Evolutionary conservation across 2,113 vertebrate species (phyloP), one percentile per base, ranked within the genome.

Genomic region (Neolamprologus fasciatus): DNA sequence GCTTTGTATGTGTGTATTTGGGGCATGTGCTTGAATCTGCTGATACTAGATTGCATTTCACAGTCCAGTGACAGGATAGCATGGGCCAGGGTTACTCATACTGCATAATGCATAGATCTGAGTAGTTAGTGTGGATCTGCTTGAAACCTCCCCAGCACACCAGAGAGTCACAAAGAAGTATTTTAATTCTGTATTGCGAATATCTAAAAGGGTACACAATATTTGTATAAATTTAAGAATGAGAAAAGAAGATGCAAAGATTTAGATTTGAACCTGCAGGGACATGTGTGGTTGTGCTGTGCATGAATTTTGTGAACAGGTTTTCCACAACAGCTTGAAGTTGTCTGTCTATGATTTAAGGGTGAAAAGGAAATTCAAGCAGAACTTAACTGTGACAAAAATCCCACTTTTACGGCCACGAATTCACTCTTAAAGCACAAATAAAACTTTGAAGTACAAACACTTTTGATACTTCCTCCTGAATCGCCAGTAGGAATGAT

Each of bases 41-140:
- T 23, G 85, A 83, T 23, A 76, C 83, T 45, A 35, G 94, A 92
- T 92, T 92, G 83, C 31, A 73, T 94, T 94, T 94, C 91, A 94
- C 89, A 91, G 89, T 85, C 85, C 88, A 80, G 89, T 82, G 90
- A 76, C 55, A 87, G 40, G 82, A 87, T 87, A 87, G 87, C 83
- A 11, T 35, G 86, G 76, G 73, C 73, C 89, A 87, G 89, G 45
- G 91, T 93, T 92, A 94, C 95, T 68, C 81, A 85, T 71, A 61
- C 93, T 96, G 86, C 95, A 96, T 96, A 93, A 96, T 96, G 88
- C 85, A 95, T 91, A 61, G 82, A 84, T 42, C 10, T 80, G 21
- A 85, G 11, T 17, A 66, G 82, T 87, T 28, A 2, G 14, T 23
- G 63, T 31, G 63, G 79, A 87, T 71, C 73, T 79, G 80, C 45